A percentile compares a stretch with the other conserved stretches of the same genome.
These are phyloP conservation scores for Acleris holmiana DNA, from an alignment of 2,888 invertebrate species.

Conservation along the genomic window DNA sequence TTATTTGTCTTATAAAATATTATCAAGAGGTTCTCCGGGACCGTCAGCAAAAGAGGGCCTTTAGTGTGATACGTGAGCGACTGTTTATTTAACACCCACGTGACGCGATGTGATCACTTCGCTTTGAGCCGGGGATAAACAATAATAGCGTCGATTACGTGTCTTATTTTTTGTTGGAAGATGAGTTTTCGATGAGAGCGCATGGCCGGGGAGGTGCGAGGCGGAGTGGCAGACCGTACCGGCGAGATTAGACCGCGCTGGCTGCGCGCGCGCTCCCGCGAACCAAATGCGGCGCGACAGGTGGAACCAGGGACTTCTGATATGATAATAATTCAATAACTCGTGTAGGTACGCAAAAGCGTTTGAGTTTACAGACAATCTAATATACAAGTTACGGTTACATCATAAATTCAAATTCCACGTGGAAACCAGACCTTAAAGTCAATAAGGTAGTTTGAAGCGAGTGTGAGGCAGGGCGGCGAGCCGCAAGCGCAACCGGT, in stretches of 20 bases:
- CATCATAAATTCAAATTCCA: no score
- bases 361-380: slow-evolving; percentile 1
- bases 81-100: slow-evolving; percentile 82
- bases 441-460: background rate
- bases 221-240: slow-evolving; percentile 69
- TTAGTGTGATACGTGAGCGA: slow-evolving; percentile 75
- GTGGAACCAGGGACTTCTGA: slow-evolving; percentile 74
- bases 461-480: slow-evolving; percentile 29
- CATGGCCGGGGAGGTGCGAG: slow-evolving; percentile 66
- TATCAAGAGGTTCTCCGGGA: slow-evolving; percentile 82
- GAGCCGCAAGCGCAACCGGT: slow-evolving; percentile 73
- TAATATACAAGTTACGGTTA: no score
- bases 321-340: slow-evolving; percentile 80
- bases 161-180: slow-evolving; percentile 78
- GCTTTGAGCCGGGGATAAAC: slow-evolving; percentile 78
- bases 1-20: slow-evolving; percentile 85
- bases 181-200: slow-evolving; percentile 71
- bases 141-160: slow-evolving; percentile 81
- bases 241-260: slow-evolving; percentile 60
- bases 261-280: slow-evolving; percentile 63
- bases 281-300: slow-evolving; percentile 74
- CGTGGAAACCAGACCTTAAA: no score
- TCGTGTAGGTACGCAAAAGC: slow-evolving; percentile 61
- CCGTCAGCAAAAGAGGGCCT: slow-evolving; percentile 83
- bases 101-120: slow-evolving; percentile 70